These are phyloP conservation scores for Conopomorpha cramerella DNA, from an alignment of 1,140 invertebrate species.

Conservation along the genomic window DNA sequence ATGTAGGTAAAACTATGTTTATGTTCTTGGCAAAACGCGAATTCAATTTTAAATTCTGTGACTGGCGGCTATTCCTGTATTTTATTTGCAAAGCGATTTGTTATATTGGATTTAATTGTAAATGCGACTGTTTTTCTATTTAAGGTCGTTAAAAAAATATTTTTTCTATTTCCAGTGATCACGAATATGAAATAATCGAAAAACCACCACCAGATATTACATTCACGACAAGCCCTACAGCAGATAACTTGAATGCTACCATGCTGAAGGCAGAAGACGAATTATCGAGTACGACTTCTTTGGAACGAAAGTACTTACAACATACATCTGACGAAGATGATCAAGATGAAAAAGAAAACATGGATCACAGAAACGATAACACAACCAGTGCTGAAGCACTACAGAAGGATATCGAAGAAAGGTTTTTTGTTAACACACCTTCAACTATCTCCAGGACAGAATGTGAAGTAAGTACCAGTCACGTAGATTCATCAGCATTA, in stretches of 20 bases:
- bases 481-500: conserved; percentile 67
- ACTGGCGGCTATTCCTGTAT: too few species aligned
- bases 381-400: conserved; percentile 36
- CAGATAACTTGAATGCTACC: conserved; percentile 26
- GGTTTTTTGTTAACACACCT: conserved; percentile 55
- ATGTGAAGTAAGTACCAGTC: conserved; percentile 69
- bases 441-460: conserved; percentile 66
- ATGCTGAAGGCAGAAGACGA: conserved; percentile 45
- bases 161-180: conserved; percentile 70
- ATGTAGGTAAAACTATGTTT: too few species aligned
- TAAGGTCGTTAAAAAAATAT: background rate
- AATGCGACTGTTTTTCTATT: too few species aligned
- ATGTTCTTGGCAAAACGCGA: too few species aligned
- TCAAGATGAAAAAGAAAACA: conserved; percentile 29
- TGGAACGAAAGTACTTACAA: conserved; percentile 48
- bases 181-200: conserved; percentile 85
- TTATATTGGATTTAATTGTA: too few species aligned
- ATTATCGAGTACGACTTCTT: conserved; percentile 50
- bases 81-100: too few species aligned
- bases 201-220: conserved; percentile 45
- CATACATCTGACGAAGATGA: conserved; percentile 40
- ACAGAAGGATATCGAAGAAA: conserved; percentile 63
- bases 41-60: too few species aligned
- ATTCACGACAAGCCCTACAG: conserved; percentile 29
- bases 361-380: conserved; percentile 40